These are phyloP conservation scores for Aotus griseimembra DNA, from an alignment of 2,797 vertebrate genomes.

Conservation along the genomic window DNA sequence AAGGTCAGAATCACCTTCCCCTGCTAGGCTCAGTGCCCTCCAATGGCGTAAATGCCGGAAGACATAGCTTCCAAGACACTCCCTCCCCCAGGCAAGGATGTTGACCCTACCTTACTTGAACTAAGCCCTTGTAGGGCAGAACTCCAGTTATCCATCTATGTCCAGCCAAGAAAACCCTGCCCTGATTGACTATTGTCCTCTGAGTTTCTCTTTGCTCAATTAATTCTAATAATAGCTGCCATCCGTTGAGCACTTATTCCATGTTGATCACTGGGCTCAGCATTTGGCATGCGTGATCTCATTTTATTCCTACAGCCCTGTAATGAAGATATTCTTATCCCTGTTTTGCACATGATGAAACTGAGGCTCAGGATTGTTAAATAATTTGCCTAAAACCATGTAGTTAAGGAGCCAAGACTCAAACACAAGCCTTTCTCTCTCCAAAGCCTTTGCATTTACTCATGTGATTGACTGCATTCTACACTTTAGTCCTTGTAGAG, in stretches of 20 bases:
- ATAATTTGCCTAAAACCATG: slow-evolving; percentile 47
- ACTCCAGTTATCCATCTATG: neutral
- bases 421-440: neutral
- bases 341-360: slow-evolving; percentile 46
- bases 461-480: neutral
- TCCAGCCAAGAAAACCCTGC: slow-evolving; percentile 20
- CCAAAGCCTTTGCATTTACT: neutral
- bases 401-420: neutral
- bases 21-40: neutral
- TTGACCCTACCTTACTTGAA: neutral
- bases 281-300: slow-evolving; percentile 57
- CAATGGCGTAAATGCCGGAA: neutral
- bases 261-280: slow-evolving; percentile 1
- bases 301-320: slow-evolving; percentile 49
- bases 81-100: neutral
- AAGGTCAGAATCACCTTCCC: neutral
- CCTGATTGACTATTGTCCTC: slow-evolving; percentile 29
- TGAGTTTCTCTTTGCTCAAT: slow-evolving; percentile 63
- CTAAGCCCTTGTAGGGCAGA: neutral
- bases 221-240: slow-evolving; percentile 68
- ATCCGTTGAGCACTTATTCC: neutral
- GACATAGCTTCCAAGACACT: neutral
- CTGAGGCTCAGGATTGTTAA: slow-evolving; percentile 28
- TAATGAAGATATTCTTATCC: slow-evolving; percentile 62
- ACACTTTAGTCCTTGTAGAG: neutral